phyloP scores from a whole-genome alignment of 2,797 vertebrate species.

The Sylvilagus floridanus region DNA sequence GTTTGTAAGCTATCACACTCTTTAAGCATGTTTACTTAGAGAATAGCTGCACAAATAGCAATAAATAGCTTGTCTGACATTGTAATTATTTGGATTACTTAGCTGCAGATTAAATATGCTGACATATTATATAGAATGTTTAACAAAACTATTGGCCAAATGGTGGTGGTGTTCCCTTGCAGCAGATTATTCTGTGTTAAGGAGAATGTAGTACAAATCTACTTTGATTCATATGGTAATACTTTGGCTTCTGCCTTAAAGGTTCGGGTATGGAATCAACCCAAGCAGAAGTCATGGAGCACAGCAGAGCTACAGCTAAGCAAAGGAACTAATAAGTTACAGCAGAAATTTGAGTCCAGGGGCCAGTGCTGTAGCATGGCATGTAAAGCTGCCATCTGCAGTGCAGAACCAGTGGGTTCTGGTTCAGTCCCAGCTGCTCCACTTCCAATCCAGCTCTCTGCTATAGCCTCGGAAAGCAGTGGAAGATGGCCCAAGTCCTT shows the following conservation, averaged over 20 bases:
- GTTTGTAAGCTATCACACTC: constrained; percentile 14
- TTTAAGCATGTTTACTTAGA: not conserved
- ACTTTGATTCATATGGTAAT: not conserved
- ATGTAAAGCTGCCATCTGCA: no score
- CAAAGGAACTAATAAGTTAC: not conserved
- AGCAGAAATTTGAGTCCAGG: not conserved
- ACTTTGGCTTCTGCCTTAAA: constrained; percentile 3
- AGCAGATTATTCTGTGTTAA: not conserved
- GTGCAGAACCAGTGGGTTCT: no score
- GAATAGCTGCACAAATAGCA: constrained; percentile 28
- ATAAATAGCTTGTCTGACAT: not conserved
- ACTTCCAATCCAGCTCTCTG: no score
- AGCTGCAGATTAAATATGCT: not conserved
- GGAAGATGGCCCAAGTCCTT: no score
- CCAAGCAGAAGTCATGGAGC: not conserved
- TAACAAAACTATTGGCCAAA: not conserved
- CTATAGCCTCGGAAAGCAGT: no score
- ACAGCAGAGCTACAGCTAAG: not conserved
- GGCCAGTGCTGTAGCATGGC: no score
- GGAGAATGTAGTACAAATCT: not conserved
- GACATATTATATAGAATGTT: constrained; percentile 44
- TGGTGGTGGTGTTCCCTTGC: not conserved
- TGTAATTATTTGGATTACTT: constrained; percentile 4
- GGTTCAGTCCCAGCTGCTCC: no score
- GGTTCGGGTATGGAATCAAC: constrained; percentile 8